A percentile compares a stretch with the other conserved stretches of the same genome.
Evolutionary conservation across 2,113 vertebrate species (phyloP).

Genomic region (Malurus melanocephalus): DNA sequence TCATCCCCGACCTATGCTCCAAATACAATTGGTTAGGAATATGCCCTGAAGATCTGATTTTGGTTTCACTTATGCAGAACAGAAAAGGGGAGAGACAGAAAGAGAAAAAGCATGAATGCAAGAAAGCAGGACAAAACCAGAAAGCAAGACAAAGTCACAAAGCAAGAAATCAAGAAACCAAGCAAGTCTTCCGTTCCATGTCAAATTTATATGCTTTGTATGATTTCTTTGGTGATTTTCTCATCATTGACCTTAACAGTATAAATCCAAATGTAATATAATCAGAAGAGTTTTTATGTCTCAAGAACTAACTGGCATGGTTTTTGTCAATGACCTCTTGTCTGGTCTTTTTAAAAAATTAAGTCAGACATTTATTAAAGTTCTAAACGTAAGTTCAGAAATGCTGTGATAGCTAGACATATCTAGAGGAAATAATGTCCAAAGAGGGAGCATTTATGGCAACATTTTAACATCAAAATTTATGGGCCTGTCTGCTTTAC

Average conservation of each 20-base stretch:
- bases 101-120: not conserved
- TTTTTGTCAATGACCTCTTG: slow-evolving; percentile 14
- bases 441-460: not conserved
- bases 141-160: not conserved
- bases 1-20: not conserved
- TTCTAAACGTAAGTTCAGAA: not conserved
- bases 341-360: not conserved
- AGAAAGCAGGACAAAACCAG: not conserved
- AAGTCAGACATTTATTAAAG: slow-evolving; percentile 10
- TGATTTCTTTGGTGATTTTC: not conserved
- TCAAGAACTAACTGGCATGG: not conserved
- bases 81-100: not conserved
- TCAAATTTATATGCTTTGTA: not conserved
- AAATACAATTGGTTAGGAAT: not conserved
- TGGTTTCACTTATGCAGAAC: not conserved
- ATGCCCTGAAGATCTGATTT: not conserved
- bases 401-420: not conserved
- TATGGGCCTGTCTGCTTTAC: slow-evolving; percentile 3
- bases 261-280: slow-evolving; percentile 28
- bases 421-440: not conserved
- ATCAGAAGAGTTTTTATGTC: not conserved
- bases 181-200: not conserved
- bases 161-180: not conserved
- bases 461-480: slow-evolving; percentile 19
- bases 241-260: not conserved